Base-by-base conservation (phyloP, 2,797 vertebrate species). In the Toxotes lorentzi region DNA sequence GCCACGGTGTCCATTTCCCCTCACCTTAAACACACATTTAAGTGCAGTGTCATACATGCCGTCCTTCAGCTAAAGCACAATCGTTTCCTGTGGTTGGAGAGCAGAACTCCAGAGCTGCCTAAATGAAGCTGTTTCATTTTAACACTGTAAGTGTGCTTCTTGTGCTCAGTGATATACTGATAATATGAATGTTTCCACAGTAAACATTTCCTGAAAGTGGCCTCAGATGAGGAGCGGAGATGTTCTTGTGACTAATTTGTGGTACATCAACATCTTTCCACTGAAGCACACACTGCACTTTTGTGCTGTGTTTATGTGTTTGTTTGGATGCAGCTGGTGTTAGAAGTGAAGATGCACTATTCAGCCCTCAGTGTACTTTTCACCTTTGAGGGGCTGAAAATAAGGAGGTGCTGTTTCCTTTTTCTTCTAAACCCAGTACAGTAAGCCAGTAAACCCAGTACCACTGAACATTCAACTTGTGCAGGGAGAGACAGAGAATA, bases 291-390 rank as follows among this genome's bases (percentile, higher is more conserved):
- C 6, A 2, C 8, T 70, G 50, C 53, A 41, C 45, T 45, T 56
- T 14, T 58, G 38, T 68, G 17, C 53, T 66, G 32, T 64, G 30
- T 51, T 13, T 14, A 3, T 43, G 35, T 76, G 72, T 74, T 58
- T 53, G n/a, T 73, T 24, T 59, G 57, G 66, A 70, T 47, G 84
- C 75, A 84, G 59, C 75, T 82, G 57, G 68, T 70, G 73, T 34
- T 72, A 53, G 51, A 24, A 76, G 67, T 70, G 57, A 70, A 79
- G 58, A 78, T 89, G 76, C 70, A 85, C 91, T 91, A 93, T 89
- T 90, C 76, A 89, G 40, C 65, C 58, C 10, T 63, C 69, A 19
- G 60, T 71, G 76, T 77, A 69, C 78, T 88, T 84, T 90, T 86
- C 76, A 88, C 82, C 79, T 89, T 74, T 57, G 24, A 64, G 48